These are phyloP conservation scores for Hyles lineata DNA, from an alignment of 2,888 invertebrate species.

Conservation along the genomic window DNA sequence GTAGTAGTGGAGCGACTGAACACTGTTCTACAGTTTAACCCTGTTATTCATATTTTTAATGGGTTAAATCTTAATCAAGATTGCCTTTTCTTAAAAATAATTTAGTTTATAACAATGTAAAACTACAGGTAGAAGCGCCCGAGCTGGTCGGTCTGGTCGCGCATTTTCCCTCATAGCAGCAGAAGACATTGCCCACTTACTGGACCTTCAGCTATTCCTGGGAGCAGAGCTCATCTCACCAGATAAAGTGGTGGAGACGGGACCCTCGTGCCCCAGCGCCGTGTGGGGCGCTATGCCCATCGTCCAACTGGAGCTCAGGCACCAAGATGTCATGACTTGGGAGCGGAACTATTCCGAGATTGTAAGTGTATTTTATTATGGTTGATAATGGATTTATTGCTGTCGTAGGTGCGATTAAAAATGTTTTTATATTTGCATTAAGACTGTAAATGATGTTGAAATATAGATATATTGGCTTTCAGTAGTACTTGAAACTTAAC, in stretches of 20 bases:
- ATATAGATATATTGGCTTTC: no score
- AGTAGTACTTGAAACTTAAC: no score
- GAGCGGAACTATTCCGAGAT: slow-evolving; percentile 90
- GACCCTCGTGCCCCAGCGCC: slow-evolving; percentile 81
- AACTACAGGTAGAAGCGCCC: slow-evolving; percentile 92
- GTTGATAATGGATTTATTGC: no score
- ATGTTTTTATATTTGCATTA: no score
- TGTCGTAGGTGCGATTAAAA: no score
- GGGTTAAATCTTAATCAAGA: no score
- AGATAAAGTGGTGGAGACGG: slow-evolving; percentile 53
- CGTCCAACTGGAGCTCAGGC: slow-evolving; percentile 92
- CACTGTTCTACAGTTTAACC: no score
- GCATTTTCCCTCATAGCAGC: slow-evolving; percentile 96
- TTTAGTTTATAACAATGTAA: no score
- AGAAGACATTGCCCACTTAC: slow-evolving; percentile 95
- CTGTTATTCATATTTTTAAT: no score
- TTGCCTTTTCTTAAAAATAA: background rate
- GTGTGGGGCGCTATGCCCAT: slow-evolving; percentile 93
- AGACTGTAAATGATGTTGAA: no score
- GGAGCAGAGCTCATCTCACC: slow-evolving; percentile 87
- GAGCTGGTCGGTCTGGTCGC: slow-evolving; percentile 96
- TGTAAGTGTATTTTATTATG: slow-evolving; percentile 79
- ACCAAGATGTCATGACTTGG: slow-evolving; percentile 89
- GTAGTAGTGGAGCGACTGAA: no score
- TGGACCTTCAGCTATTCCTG: slow-evolving; percentile 98